Conservation (phyloP, 1,140 invertebrate species). For the Listronotus bonariensis region DNA sequence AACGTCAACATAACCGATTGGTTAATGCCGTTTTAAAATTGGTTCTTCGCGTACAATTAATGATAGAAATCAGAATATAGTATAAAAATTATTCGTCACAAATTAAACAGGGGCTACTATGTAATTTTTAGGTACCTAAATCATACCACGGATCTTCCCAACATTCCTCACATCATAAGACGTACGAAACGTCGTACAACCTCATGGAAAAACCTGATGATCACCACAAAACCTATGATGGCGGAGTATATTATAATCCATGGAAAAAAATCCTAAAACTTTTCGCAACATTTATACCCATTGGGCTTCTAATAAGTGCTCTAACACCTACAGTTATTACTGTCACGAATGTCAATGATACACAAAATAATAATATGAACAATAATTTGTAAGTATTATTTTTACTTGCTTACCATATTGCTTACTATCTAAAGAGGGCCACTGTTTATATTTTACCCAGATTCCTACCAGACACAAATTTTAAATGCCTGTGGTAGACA, state of each 20-base stretch:
- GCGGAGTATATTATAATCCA: conserved; percentile 39
- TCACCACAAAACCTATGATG: conserved; percentile 7
- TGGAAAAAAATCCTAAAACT: conserved; percentile 60
- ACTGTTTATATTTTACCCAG: too few species aligned
- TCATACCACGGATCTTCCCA: not conserved
- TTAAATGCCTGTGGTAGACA: too few species aligned
- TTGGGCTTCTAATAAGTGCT: conserved; percentile 62
- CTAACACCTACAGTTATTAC: conserved; percentile 62
- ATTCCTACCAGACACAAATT: too few species aligned
- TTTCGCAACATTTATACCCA: conserved; percentile 61
- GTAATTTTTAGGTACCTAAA: conserved; percentile 15
- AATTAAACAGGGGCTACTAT: too few species aligned
- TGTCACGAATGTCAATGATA: conserved; percentile 53
- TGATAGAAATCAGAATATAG: not conserved
- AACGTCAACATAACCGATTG: too few species aligned
- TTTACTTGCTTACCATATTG: too few species aligned
- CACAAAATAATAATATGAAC: conserved; percentile 4
- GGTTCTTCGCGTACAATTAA: too few species aligned
- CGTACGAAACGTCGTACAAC: conserved; percentile 25
- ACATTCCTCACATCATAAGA: conserved; percentile 10
- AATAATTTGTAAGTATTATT: too few species aligned
- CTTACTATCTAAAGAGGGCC: too few species aligned
- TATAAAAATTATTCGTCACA: too few species aligned
- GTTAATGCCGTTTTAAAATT: too few species aligned
- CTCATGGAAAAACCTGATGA: conserved; percentile 25